These are phyloP conservation scores for Apomyelois bistriatella DNA, from an alignment of 2,888 invertebrate species.

Conservation along the genomic window DNA sequence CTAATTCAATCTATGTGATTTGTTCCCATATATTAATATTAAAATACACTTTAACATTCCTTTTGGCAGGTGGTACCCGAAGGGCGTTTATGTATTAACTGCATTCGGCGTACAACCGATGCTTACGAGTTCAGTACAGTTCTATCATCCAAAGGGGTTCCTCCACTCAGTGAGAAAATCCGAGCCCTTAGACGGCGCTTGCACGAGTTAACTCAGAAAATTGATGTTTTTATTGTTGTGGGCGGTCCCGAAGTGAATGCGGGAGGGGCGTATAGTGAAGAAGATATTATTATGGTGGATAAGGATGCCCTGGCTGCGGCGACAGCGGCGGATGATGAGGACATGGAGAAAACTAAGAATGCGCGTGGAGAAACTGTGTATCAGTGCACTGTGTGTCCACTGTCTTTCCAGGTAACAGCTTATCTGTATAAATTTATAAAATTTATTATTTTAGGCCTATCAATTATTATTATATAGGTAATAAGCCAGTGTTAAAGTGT, in stretches of 20 bases:
- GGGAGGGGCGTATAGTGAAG: conserved; percentile 58
- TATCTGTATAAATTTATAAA: no score
- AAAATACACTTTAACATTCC: no score
- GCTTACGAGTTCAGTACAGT: conserved; percentile 57
- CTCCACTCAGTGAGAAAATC: conserved; percentile 67
- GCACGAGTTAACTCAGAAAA: conserved; percentile 67
- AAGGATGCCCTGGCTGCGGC: conserved; percentile 57
- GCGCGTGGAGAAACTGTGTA: conserved; percentile 60
- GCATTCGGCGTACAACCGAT: conserved; percentile 54
- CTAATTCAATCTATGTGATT: no score
- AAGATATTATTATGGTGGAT: conserved; percentile 72
- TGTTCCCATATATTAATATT: no score
- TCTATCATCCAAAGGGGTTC: conserved; percentile 40
- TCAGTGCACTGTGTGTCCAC: conserved; percentile 67
- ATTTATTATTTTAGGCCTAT: no score
- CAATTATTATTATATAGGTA: no score
- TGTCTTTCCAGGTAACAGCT: conserved; percentile 49
- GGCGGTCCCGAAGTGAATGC: conserved; percentile 49
- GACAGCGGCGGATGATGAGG: conserved; percentile 52
- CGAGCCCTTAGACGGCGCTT: conserved; percentile 55
- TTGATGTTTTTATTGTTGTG: conserved; percentile 71
- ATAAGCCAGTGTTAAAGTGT: no score
- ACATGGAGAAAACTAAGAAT: conserved; percentile 48
- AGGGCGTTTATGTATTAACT: conserved; percentile 53
- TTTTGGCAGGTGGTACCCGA: conserved; percentile 57